A percentile compares a stretch with the other conserved stretches of the same genome.
Conservation (phyloP, 1,140 invertebrate species). For the Vollenhovia emeryi region DNA sequence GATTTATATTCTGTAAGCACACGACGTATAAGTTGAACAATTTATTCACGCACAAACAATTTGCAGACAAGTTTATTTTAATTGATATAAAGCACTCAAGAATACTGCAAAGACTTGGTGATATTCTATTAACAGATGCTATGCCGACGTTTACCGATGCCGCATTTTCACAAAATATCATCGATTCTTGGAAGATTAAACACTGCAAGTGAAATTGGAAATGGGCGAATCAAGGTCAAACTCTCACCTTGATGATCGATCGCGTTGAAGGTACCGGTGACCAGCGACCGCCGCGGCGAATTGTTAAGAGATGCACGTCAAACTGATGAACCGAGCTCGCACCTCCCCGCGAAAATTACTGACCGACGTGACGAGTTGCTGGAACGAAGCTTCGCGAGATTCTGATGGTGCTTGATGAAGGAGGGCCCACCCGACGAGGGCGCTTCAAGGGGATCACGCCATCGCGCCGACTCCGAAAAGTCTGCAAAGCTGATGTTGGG, state of each 20-base stretch:
- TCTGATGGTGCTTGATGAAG: constrained; percentile 68
- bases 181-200: neutral
- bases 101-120: neutral
- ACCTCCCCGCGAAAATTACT: constrained; percentile 6
- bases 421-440: constrained; percentile 70
- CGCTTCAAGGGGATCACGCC: constrained; percentile 71
- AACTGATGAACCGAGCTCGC: neutral
- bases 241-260: constrained; percentile 61
- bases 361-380: neutral
- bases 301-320: neutral
- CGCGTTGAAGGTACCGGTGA: constrained; percentile 10
- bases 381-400: constrained; percentile 62
- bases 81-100: neutral
- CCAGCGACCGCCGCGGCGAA: neutral
- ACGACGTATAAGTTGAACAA: neutral
- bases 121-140: neutral
- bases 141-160: neutral
- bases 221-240: constrained; percentile 42
- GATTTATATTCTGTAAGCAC: neutral
- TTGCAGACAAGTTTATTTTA: constrained; percentile 6
- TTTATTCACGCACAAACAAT: neutral
- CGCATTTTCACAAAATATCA: neutral
- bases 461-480: constrained; percentile 79
- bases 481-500: constrained; percentile 67
- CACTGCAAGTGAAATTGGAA: neutral